Base-by-base conservation (phyloP, 2,888 invertebrate genomes). In the Eurytoma californica region DNA sequence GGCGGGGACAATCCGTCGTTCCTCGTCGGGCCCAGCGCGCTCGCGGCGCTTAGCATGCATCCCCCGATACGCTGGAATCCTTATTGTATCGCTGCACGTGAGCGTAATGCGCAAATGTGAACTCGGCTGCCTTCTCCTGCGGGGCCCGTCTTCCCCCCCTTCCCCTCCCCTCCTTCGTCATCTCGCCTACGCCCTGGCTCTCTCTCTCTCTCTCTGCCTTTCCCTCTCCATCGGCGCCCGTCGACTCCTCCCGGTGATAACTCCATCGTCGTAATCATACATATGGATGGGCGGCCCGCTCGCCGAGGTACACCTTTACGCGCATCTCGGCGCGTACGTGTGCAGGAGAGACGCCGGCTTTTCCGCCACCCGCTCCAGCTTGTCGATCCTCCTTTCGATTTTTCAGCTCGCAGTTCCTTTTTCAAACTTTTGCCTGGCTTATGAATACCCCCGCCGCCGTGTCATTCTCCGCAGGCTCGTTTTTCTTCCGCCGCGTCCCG, bases 51-150 rank as follows among this genome's bases (percentile, higher is more conserved):
- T 90, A 88, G 85, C 88, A 90, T 89, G 89, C 90, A 89, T 88
- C 90, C 88, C 89, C 88, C 86, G 88, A 88, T 89, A 89, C 88
- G 85, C 84, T 86, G 88, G 89, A 90, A 89, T 90, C 90, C 90
- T 90, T 90, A 90, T 90, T 90, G 90, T 90, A 89, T 89, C 88
- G 88, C 86, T 88, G 89, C 88, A 90, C 90, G 90, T 90, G 90
- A 90, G 87, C 84, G 87, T 89, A 89, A 90, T 90, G 88, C 88
- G 88, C 87, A 90, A 90, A 88, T 87, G 86, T 87, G 87, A 87
- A 88, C 87, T 87, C 85, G 84, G 83, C 85, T 86, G 86, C 85
- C 86, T 86, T 86, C 87, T 85, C 84, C 83, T 79, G 80, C 79
- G 67, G 61, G 55, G 67, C 57, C 60, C 53, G 51, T 30, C 60